These are phyloP conservation scores for Antechinus stuartii DNA, from an alignment of 2,113 vertebrate species.

Conservation along the genomic window DNA sequence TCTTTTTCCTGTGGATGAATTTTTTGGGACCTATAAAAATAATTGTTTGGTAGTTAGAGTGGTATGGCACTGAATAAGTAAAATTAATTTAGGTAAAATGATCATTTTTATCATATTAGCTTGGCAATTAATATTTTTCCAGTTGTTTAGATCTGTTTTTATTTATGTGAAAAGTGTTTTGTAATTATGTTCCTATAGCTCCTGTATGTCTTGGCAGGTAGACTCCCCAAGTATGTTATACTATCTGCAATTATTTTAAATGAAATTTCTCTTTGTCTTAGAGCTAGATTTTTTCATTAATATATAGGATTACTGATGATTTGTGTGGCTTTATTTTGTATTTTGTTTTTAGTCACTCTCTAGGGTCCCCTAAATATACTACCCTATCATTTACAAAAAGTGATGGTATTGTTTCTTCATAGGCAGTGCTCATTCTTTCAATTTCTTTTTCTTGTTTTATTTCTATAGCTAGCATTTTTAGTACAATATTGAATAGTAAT, in stretches of 20 bases:
- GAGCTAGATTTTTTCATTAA: background rate
- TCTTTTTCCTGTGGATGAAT: background rate
- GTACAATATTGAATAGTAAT: background rate
- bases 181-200: background rate
- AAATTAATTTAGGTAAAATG: background rate
- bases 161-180: background rate
- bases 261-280: background rate
- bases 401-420: background rate
- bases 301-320: background rate
- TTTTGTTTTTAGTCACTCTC: background rate
- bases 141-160: background rate
- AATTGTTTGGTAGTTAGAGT: background rate
- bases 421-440: background rate
- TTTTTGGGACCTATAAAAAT: background rate
- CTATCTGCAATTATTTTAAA: background rate
- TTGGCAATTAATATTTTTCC: background rate
- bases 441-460: background rate
- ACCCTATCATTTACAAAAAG: background rate
- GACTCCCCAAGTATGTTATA: background rate
- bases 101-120: background rate
- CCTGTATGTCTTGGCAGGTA: background rate
- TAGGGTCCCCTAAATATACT: background rate
- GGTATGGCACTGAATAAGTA: background rate
- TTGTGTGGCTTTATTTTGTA: background rate
- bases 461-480: background rate